A percentile compares a stretch with the other conserved stretches of the same genome.
Evolutionary conservation across 1,140 invertebrate species (phyloP).

Genomic region (Heliconius hermathena): DNA sequence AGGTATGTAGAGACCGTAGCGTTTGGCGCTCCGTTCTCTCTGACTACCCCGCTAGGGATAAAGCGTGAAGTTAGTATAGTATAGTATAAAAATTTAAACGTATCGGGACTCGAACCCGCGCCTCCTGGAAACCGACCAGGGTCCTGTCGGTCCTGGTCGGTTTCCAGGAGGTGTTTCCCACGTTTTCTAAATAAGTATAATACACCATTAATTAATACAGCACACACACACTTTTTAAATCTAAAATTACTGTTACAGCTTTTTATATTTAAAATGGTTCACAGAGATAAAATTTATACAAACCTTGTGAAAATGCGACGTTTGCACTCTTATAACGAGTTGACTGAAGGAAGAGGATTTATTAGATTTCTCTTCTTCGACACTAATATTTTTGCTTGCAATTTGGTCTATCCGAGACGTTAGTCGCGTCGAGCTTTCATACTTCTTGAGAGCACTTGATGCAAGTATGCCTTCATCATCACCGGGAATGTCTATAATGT

Average conservation of each 20-base stretch:
- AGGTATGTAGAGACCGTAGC: too few species aligned
- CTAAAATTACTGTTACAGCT: background rate
- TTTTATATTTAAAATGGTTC: background rate
- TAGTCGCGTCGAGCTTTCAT: slow-evolving; percentile 52
- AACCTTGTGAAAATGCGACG: slow-evolving; percentile 76
- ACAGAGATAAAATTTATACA: slow-evolving; percentile 7
- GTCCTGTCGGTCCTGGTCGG: too few species aligned
- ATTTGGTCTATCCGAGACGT: slow-evolving; percentile 57
- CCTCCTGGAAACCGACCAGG: too few species aligned
- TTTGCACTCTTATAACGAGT: slow-evolving; percentile 75
- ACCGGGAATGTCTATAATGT: slow-evolving; percentile 73
- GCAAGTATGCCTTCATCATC: slow-evolving; percentile 51
- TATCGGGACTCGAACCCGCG: too few species aligned
- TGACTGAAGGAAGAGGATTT: slow-evolving; percentile 75
- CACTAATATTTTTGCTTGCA: slow-evolving; percentile 70
- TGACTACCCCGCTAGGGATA: too few species aligned
- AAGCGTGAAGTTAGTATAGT: too few species aligned
- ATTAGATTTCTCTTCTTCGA: slow-evolving; percentile 77
- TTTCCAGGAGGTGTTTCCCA: too few species aligned
- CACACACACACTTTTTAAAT: background rate
- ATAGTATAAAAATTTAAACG: too few species aligned
- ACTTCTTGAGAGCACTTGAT: slow-evolving; percentile 56
- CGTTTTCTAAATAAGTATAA: too few species aligned
- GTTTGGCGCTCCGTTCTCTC: too few species aligned
- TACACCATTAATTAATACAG: background rate